These are phyloP conservation scores for Catocala nupta DNA, from an alignment of 2,888 invertebrate species.

Conservation along the genomic window DNA sequence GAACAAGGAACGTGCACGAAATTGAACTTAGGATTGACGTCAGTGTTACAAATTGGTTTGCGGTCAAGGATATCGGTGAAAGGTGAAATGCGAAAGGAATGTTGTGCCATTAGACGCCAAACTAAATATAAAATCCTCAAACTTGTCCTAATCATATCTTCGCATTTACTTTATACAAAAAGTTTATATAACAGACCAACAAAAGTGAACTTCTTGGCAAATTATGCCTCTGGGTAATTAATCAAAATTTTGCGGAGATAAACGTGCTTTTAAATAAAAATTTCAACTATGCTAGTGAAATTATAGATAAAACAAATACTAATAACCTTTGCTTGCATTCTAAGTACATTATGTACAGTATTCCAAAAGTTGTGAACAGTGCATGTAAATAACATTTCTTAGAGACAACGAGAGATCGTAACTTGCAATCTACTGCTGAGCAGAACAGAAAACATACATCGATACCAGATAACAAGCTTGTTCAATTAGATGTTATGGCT, in stretches of 20 bases:
- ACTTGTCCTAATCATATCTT: no score
- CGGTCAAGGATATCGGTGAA: constrained; percentile 19
- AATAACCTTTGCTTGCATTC: no score
- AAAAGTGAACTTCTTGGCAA: no score
- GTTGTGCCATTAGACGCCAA: background rate
- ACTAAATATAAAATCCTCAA: constrained; percentile 1
- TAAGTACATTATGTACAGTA: background rate
- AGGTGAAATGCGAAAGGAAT: constrained; percentile 14
- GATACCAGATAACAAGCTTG: constrained; percentile 15
- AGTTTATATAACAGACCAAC: no score
- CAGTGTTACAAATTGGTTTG: constrained; percentile 26
- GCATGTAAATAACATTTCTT: background rate
- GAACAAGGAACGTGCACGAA: constrained; percentile 15
- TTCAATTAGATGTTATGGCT: constrained; percentile 23
- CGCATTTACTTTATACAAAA: no score
- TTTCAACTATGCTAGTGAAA: no score
- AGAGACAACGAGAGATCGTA: background rate
- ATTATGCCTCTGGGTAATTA: no score
- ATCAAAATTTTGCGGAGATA: no score
- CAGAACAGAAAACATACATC: constrained; percentile 1
- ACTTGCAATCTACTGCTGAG: constrained; percentile 1
- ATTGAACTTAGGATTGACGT: constrained; percentile 28
- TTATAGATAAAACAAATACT: no score
- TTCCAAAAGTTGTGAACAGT: background rate
- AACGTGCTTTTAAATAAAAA: no score